Evolutionary conservation across 2,888 invertebrate species (phyloP).

Genomic region (Galeopsomyia nigrocyanea): DNA sequence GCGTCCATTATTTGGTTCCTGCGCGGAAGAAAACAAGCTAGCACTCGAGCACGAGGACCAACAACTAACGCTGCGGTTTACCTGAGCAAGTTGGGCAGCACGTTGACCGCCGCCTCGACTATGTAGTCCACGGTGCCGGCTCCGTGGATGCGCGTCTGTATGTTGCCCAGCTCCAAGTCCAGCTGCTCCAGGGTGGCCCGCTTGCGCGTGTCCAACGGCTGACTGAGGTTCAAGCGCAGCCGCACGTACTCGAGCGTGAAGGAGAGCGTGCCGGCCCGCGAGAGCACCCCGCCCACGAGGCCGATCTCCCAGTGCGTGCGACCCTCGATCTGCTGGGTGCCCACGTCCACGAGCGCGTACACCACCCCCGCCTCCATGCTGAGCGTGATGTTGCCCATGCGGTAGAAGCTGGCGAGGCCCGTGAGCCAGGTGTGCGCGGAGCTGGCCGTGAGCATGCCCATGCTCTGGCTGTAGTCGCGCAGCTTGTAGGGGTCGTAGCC

Average conservation of each 20-base stretch:
- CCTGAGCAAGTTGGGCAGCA: constrained; percentile 86
- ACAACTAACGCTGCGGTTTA: constrained; percentile 44
- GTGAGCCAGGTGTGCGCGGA: constrained; percentile 83
- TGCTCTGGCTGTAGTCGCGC: constrained; percentile 80
- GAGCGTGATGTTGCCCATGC: constrained; percentile 83
- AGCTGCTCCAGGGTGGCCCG: constrained; percentile 80
- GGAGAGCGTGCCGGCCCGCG: constrained; percentile 79
- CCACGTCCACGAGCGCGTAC: constrained; percentile 79
- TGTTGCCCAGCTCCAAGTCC: constrained; percentile 86
- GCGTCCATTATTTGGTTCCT: constrained; percentile 89
- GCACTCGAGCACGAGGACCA: constrained; percentile 24
- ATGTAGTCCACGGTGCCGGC: constrained; percentile 89
- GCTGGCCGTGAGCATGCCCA: constrained; percentile 78
- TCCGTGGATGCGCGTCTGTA: constrained; percentile 86
- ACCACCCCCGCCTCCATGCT: constrained; percentile 80
- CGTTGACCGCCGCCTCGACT: constrained; percentile 84
- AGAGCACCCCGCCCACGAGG: constrained; percentile 77
- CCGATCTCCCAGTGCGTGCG: constrained; percentile 84
- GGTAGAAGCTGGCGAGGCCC: constrained; percentile 85
- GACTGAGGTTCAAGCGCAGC: constrained; percentile 78
- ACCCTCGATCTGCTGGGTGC: constrained; percentile 84
- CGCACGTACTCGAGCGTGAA: constrained; percentile 86
- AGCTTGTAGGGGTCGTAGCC: constrained; percentile 83
- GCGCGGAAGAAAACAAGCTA: background rate
- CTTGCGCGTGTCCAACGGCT: constrained; percentile 83